These are phyloP conservation scores for Gallinago paraguaiae DNA, from an alignment of 2,113 vertebrate genomes.

Conservation along the genomic window DNA sequence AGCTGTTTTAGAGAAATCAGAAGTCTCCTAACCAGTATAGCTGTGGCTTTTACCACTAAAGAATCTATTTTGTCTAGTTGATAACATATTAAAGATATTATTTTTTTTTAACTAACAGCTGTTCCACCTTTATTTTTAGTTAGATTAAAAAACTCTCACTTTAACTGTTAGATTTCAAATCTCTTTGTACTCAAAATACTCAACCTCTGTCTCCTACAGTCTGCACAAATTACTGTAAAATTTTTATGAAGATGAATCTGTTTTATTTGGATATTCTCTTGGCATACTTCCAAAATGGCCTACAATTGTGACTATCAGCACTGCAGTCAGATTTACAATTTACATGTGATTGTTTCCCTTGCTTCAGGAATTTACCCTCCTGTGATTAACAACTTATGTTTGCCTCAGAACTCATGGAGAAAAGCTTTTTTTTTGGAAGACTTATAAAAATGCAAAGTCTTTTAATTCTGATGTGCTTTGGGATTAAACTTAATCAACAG, in stretches of 20 bases:
- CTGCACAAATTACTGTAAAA: neutral
- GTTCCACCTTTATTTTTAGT: neutral
- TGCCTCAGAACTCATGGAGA: neutral
- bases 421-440: neutral
- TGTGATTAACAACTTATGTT: neutral
- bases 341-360: neutral
- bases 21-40: neutral
- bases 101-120: neutral
- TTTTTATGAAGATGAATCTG: neutral
- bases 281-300: neutral
- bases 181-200: neutral
- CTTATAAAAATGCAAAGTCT: conserved; percentile 10
- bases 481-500: conserved; percentile 46
- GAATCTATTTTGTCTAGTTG: neutral
- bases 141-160: neutral
- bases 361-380: neutral
- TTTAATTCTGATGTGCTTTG: conserved; percentile 42
- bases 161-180: neutral
- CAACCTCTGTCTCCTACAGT: neutral
- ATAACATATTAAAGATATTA: neutral
- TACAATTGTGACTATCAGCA: neutral
- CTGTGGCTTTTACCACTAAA: neutral
- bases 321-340: neutral
- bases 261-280: neutral
- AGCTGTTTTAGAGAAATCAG: neutral